Base-by-base conservation (phyloP, 92 coral and sea anemone genomes). In the Galaxea fascicularis region DNA sequence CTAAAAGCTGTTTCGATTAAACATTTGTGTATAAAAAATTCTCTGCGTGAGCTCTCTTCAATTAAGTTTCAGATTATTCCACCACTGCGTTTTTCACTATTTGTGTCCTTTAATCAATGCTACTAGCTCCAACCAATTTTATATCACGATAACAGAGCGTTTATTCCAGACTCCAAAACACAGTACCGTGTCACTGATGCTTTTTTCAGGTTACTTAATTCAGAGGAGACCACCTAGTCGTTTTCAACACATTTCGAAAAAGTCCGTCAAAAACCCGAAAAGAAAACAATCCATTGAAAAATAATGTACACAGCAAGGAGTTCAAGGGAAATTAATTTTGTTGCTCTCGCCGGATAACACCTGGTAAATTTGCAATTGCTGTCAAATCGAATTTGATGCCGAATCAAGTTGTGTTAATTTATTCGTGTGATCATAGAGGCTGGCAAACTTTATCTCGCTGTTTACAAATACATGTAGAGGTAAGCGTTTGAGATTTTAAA, bases 191-290 rank as follows among this genome's bases (percentile, higher is more conserved):
- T 57, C 52, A 58, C 22, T 18, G n/a, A 27, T 30, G 49, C 4
- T 6, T 66, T 31, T 18, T 20, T 25, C 57, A 39, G 8, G 15
- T 57, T 24, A 30, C 54, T 27, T 31, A 56, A 75, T 75, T 56
- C 56, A n/a, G 67, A 30, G 25, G 31, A 27, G 66, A 74, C 79
- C 79, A 74, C 66, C 79, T 44, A 74, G 79, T n/a, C 45, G 8
- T 39, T 6, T 57, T 75, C 22, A 39, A 75, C 51, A 75, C 16
- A 75, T 75, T 60, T n/a, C 8, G 21, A 22, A 75, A 62, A 54
- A 57, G 41, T 2, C 41, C 31, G 44, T 20, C 67, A 56, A 31
- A 56, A 75, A 57, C 47, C 22, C 57, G 45, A 58, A 39, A 35
- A 56, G 67, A 56, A 74, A 75, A 75, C 80, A 75, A 75, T 75